Conservation (phyloP, 2,888 invertebrate species). For the Tipula unca region DNA sequence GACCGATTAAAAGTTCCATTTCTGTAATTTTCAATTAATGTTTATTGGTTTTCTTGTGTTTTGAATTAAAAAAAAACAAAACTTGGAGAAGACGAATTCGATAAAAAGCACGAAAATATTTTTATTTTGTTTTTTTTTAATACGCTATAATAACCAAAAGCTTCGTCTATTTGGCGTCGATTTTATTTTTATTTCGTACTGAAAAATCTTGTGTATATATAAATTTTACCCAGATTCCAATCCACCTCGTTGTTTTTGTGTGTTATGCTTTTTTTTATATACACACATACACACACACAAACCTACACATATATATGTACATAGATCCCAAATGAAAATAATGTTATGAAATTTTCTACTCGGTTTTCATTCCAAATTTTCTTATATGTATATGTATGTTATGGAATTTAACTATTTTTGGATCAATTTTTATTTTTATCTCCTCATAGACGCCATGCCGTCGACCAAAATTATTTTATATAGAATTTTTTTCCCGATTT, state of each 20-base stretch:
- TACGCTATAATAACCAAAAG: neutral
- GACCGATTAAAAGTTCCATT: slow-evolving; percentile 2
- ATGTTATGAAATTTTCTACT: neutral
- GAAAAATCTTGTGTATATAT: neutral
- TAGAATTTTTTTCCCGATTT: neutral
- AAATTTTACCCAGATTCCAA: neutral
- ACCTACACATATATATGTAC: neutral
- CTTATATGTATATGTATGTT: no score
- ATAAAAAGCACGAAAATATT: neutral
- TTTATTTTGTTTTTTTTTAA: neutral
- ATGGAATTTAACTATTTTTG: neutral
- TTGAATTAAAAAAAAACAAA: neutral
- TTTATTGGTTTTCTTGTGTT: neutral
- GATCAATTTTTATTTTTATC: slow-evolving; percentile 3
- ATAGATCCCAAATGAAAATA: neutral
- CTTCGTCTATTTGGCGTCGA: neutral
- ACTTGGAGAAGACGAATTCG: neutral
- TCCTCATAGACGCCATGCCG: neutral
- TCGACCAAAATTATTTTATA: neutral
- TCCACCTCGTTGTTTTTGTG: neutral
- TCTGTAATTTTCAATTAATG: neutral
- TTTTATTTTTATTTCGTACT: neutral
- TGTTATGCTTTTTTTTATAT: neutral
- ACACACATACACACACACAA: no score
- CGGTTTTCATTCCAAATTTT: neutral